Evolutionary conservation across 2,113 vertebrate species (phyloP).

Genomic region (Cyanoramphus novaezelandiae): DNA sequence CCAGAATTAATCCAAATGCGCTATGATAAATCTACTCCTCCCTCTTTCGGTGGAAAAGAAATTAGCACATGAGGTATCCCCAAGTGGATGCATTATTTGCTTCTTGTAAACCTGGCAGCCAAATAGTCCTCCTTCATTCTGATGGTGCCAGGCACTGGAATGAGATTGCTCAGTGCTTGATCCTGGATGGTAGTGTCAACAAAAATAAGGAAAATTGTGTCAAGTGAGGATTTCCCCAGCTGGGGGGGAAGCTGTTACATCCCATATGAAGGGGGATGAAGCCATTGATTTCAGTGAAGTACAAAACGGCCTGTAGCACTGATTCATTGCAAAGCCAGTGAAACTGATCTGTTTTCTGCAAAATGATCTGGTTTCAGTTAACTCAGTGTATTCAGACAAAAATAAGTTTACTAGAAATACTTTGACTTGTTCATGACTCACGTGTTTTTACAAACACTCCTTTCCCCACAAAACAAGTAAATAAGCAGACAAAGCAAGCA

Average conservation of each 20-base stretch:
- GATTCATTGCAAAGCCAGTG: neutral
- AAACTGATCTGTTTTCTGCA: neutral
- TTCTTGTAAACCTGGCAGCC: neutral
- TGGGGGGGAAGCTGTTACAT: neutral
- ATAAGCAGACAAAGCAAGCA: neutral
- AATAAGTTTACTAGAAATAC: constrained; percentile 32
- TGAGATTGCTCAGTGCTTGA: neutral
- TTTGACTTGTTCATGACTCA: constrained; percentile 20
- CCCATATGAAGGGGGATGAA: neutral
- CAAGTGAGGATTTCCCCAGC: neutral
- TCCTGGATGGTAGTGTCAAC: neutral
- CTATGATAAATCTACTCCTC: neutral
- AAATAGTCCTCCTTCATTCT: neutral
- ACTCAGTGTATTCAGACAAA: neutral
- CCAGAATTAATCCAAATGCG: neutral
- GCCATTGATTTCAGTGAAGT: neutral
- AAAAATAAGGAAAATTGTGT: neutral
- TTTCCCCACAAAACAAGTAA: neutral
- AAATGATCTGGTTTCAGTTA: constrained; percentile 16
- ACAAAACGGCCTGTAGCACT: neutral
- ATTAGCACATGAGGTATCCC: neutral
- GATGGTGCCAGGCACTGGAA: neutral
- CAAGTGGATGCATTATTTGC: neutral
- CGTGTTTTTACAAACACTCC: constrained; percentile 1
- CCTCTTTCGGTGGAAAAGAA: neutral